These are phyloP conservation scores for Nomada flava DNA, from an alignment of 2,888 invertebrate species.

Conservation along the genomic window DNA sequence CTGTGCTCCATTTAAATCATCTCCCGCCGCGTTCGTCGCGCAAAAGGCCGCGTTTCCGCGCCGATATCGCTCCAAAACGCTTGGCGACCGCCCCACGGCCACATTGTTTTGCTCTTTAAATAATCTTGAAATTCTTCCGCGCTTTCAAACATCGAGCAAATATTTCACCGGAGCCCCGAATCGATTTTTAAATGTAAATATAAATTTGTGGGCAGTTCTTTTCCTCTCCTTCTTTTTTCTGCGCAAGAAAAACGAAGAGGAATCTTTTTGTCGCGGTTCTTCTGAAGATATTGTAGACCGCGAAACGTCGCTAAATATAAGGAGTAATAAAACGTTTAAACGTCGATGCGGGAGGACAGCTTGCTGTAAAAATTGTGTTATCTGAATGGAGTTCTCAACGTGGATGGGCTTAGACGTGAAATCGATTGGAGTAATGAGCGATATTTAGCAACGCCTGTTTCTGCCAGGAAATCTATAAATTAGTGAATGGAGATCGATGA, in stretches of 20 bases:
- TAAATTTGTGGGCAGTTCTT: no score
- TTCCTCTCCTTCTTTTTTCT: no score
- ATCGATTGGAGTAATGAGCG: no score
- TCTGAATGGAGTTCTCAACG: background rate
- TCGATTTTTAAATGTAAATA: no score
- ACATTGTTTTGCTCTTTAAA: background rate
- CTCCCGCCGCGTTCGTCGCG: conserved; percentile 5
- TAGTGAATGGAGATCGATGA: background rate
- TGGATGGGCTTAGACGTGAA: background rate
- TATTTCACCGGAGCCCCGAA: no score
- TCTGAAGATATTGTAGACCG: background rate
- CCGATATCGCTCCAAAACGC: background rate
- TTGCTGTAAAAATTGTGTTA: background rate
- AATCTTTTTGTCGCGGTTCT: no score
- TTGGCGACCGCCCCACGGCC: background rate
- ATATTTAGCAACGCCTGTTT: background rate
- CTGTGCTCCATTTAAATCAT: conserved; percentile 13
- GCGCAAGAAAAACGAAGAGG: no score
- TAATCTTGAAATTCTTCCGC: no score
- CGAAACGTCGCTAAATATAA: background rate
- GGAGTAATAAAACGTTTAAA: conserved; percentile 4
- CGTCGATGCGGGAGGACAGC: background rate
- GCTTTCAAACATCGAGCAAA: no score
- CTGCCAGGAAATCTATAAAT: background rate
- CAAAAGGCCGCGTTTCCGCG: conserved; percentile 12